Percentiles rank a stretch among this genome's conserved stretches.
phyloP scores from a whole-genome alignment of 2,797 vertebrate species.

The Mus minutoides region DNA sequence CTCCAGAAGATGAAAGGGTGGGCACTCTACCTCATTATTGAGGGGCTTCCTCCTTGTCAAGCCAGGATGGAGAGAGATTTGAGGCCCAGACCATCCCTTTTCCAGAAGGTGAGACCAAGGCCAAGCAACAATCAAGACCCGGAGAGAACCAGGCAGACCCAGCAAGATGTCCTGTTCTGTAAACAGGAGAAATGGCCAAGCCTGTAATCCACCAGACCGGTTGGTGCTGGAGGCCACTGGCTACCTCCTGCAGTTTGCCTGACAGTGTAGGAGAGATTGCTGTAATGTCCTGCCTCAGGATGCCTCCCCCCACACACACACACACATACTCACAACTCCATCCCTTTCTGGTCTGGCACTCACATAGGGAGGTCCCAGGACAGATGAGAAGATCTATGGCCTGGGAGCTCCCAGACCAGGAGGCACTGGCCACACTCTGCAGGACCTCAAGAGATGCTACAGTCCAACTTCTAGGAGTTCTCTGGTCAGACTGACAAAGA shows the following conservation, averaged over 20 bases:
- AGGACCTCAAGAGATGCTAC: neutral
- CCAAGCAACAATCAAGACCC: neutral
- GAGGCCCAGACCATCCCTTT: neutral
- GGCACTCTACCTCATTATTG: neutral
- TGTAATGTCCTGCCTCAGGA: neutral
- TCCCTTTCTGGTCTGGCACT: neutral
- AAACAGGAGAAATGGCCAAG: neutral
- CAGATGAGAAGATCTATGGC: neutral
- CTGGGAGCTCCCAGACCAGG: neutral
- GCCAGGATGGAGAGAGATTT: neutral
- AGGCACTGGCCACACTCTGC: neutral
- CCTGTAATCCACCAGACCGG: slow-evolving; percentile 61
- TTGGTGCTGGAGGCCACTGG: neutral
- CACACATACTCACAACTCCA: neutral
- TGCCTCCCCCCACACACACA: no score
- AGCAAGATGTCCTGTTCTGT: slow-evolving; percentile 14
- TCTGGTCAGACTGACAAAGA: neutral
- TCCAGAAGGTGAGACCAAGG: neutral
- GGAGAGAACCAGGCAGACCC: neutral
- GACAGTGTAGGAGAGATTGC: neutral
- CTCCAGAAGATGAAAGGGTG: no score
- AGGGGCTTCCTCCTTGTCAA: neutral
- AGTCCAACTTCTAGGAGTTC: neutral
- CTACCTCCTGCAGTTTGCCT: neutral
- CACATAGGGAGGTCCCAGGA: neutral